Percentiles rank a stretch among this genome's conserved stretches.
phyloP scores from a whole-genome alignment of 2,113 vertebrate genomes.

The Oostethus manadensis region DNA sequence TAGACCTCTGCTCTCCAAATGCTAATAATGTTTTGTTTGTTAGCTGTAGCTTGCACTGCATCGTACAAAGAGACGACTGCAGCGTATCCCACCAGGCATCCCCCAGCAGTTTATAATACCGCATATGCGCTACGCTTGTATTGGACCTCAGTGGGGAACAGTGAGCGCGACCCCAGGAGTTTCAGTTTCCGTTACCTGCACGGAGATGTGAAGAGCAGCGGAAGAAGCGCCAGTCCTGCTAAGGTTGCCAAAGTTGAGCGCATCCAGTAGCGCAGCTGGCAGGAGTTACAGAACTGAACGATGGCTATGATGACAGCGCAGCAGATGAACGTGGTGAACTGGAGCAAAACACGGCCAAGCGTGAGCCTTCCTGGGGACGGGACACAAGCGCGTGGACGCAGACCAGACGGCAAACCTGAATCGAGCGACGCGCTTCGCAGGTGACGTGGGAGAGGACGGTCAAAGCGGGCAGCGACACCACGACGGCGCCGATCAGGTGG shows the following conservation, averaged over 20 bases:
- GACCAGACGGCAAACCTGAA: slow-evolving; percentile 57
- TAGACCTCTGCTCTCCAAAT: not conserved
- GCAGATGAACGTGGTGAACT: slow-evolving; percentile 88
- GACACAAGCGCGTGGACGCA: not conserved
- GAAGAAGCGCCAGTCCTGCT: slow-evolving; percentile 78
- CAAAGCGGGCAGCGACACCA: slow-evolving; percentile 88
- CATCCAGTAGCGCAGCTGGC: slow-evolving; percentile 99
- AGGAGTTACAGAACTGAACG: slow-evolving; percentile 98
- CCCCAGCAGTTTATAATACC: no score
- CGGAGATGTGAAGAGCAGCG: slow-evolving; percentile 80
- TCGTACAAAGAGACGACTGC: no score
- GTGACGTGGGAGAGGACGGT: slow-evolving; percentile 87
- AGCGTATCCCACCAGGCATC: no score
- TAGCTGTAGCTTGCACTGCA: no score
- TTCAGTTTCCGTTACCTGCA: slow-evolving; percentile 43
- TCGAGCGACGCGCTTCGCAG: slow-evolving; percentile 72
- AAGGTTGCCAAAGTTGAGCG: slow-evolving; percentile 86
- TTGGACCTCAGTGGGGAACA: no score
- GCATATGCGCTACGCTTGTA: no score
- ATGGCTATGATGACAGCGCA: slow-evolving; percentile 86
- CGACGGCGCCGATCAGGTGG: slow-evolving; percentile 85
- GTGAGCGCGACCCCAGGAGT: no score
- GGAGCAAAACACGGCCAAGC: slow-evolving; percentile 7
- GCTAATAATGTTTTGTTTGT: no score
- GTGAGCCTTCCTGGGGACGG: not conserved